Evolutionary conservation across 2,797 vertebrate species (phyloP).

Genomic region (Pseudochirops cupreus): DNA sequence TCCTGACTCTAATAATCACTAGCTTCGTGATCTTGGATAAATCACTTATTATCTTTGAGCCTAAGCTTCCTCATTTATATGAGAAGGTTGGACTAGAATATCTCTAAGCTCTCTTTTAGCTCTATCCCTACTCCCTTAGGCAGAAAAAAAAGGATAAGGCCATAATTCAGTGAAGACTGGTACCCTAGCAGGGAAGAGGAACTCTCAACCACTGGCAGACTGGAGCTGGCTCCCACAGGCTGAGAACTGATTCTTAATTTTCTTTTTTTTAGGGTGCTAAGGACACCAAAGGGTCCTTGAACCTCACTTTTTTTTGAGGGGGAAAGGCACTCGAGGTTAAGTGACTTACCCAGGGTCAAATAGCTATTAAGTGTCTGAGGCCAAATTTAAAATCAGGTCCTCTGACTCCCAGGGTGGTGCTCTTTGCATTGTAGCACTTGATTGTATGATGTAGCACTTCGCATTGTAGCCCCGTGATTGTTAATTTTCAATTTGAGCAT

Average conservation of each 20-base stretch:
- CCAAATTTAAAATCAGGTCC: background rate
- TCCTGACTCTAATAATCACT: background rate
- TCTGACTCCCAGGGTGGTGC: background rate
- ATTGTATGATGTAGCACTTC: too few species aligned
- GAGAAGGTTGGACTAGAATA: background rate
- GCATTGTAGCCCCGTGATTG: background rate
- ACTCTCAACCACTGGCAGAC: background rate
- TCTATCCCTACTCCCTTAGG: background rate
- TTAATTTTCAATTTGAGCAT: background rate
- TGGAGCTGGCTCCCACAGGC: background rate
- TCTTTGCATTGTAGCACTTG: background rate
- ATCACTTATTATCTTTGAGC: background rate
- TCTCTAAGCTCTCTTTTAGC: background rate
- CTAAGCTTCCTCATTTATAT: background rate
- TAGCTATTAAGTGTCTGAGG: background rate
- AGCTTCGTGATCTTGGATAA: background rate
- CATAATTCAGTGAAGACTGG: background rate
- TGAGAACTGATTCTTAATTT: background rate
- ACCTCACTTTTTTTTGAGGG: background rate
- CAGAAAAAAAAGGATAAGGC: background rate
- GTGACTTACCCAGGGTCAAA: background rate
- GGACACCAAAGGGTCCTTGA: background rate
- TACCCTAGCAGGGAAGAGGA: background rate
- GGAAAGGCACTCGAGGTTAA: background rate
- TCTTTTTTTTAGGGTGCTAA: background rate